These are phyloP conservation scores for Bradynema listronoti DNA, from an alignment of 1,140 invertebrate species.

Conservation along the genomic window DNA sequence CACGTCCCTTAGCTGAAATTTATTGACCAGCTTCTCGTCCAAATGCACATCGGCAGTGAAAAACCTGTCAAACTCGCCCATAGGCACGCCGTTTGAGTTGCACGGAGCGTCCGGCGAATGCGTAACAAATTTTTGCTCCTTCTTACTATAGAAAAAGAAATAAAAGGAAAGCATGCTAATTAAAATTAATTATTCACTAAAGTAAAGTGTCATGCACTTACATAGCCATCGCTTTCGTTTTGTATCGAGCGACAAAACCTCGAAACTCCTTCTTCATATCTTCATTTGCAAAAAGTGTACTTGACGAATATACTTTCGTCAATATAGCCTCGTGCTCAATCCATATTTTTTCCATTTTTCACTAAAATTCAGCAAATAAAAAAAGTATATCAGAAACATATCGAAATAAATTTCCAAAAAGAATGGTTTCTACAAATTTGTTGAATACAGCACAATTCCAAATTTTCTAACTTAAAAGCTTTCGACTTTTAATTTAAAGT, in stretches of 20 bases:
- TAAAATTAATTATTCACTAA: background rate
- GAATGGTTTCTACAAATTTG: too few species aligned
- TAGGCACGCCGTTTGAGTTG: constrained; percentile 24
- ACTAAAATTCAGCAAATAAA: too few species aligned
- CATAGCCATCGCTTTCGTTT: background rate
- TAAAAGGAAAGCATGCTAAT: background rate
- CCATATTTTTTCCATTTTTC: too few species aligned
- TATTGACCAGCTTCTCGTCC: constrained; percentile 18
- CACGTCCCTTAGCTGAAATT: constrained; percentile 27
- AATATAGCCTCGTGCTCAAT: constrained; percentile 7
- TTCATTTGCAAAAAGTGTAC: background rate
- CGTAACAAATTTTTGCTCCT: background rate
- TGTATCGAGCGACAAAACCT: constrained; percentile 1
- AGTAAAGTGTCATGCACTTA: background rate
- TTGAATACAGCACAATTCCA: too few species aligned
- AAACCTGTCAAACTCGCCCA: constrained; percentile 23
- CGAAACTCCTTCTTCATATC: constrained; percentile 12
- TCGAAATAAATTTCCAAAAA: too few species aligned
- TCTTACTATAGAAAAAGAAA: background rate
- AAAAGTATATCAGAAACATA: too few species aligned
- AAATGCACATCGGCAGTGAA: constrained; percentile 9
- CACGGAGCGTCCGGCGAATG: constrained; percentile 10
- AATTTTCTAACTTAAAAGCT: too few species aligned
- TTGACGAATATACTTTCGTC: background rate
- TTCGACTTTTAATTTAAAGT: too few species aligned